Evolutionary conservation across 2,888 invertebrate species (phyloP).

Genomic region (Athalia circularis): DNA sequence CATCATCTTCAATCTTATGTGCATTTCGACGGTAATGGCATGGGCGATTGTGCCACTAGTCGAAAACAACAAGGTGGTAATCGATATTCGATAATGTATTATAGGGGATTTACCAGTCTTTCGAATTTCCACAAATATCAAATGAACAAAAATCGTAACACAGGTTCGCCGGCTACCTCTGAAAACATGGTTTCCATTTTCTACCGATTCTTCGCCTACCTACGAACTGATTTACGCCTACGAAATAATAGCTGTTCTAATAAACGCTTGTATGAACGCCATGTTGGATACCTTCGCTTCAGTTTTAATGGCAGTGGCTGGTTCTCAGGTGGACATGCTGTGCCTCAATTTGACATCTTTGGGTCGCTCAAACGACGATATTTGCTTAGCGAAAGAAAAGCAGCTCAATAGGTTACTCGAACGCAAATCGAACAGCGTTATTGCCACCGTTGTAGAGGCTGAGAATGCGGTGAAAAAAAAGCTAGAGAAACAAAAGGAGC

Average conservation of each 20-base stretch:
- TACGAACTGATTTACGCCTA: conserved; percentile 75
- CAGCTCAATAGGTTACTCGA: background rate
- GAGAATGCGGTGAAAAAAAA: conserved; percentile 10
- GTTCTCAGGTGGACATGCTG: conserved; percentile 75
- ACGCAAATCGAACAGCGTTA: background rate
- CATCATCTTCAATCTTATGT: conserved; percentile 58
- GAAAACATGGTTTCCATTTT: conserved; percentile 74
- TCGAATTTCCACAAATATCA: background rate
- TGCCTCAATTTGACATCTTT: conserved; percentile 65
- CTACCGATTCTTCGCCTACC: conserved; percentile 70
- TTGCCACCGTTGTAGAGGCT: too few species aligned
- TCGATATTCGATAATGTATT: conserved; percentile 40
- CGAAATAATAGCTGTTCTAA: conserved; percentile 73
- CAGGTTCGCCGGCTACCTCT: conserved; percentile 48
- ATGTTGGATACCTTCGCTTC: conserved; percentile 75
- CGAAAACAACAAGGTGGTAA: conserved; percentile 54
- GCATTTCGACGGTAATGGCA: conserved; percentile 60
- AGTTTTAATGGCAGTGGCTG: conserved; percentile 74
- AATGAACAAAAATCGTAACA: too few species aligned
- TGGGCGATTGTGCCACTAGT: conserved; percentile 68
- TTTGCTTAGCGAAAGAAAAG: background rate
- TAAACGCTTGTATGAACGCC: conserved; percentile 76
- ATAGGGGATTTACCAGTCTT: background rate
- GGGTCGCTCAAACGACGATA: too few species aligned
- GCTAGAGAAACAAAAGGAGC: background rate